Percentiles rank a stretch among this genome's conserved stretches.
Evolutionary conservation across 92 coral and sea anemone species (phyloP).

Genomic region (Heteractis magnifica): DNA sequence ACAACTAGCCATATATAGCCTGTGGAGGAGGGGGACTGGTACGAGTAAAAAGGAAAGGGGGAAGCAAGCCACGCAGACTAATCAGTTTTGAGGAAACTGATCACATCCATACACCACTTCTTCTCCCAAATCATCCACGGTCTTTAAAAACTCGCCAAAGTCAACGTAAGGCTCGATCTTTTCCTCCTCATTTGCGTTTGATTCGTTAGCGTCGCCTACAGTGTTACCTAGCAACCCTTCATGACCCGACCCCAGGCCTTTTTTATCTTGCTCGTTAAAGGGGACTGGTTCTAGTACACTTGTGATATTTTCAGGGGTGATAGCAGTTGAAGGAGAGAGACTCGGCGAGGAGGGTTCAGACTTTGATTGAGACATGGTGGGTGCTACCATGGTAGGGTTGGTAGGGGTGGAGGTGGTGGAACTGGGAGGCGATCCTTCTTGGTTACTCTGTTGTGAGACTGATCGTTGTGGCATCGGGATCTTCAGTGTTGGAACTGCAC

Average conservation of each 20-base stretch:
- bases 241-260: background rate
- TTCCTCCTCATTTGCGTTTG: slow-evolving; percentile 16
- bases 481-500: slow-evolving; percentile 56
- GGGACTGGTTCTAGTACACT: slow-evolving; percentile 1
- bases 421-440: slow-evolving; percentile 51
- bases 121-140: slow-evolving; percentile 61
- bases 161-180: slow-evolving; percentile 79
- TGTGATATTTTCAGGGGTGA: slow-evolving; percentile 30
- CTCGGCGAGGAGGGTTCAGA: slow-evolving; percentile 64
- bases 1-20: too few species aligned
- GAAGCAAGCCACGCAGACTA: background rate
- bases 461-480: slow-evolving; percentile 54
- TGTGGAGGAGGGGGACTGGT: too few species aligned
- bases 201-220: background rate
- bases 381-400: slow-evolving; percentile 37
- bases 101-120: slow-evolving; percentile 60
- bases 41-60: too few species aligned
- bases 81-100: background rate
- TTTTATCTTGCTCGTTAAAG: background rate
- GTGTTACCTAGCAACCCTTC: background rate
- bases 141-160: slow-evolving; percentile 62
- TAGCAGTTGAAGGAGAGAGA: slow-evolving; percentile 59
- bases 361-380: slow-evolving; percentile 48
- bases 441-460: slow-evolving; percentile 17
- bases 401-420: slow-evolving; percentile 87